Conservation (phyloP, 2,797 vertebrate species). For the Neoniphon sammara region DNA sequence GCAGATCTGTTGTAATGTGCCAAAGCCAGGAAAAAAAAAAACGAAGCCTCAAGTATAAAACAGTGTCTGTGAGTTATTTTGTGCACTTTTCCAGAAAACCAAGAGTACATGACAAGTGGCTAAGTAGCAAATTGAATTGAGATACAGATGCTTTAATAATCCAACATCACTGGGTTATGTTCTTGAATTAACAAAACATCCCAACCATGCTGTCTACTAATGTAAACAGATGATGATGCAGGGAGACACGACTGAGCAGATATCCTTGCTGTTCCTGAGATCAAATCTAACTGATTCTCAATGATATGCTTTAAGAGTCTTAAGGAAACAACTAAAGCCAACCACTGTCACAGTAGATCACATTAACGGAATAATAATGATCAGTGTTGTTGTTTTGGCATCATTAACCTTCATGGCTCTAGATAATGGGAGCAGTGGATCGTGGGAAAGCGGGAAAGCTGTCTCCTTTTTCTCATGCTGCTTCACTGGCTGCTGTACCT, state of each 20-base stretch:
- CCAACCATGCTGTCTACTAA: conserved; percentile 12
- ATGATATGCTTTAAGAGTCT: conserved; percentile 19
- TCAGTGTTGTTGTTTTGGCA: conserved; percentile 34
- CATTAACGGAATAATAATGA: conserved; percentile 56
- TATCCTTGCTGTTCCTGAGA: conserved; percentile 3
- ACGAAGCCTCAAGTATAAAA: not conserved
- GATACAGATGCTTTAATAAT: conserved; percentile 5
- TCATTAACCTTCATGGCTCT: conserved; percentile 57
- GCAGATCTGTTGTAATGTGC: not conserved
- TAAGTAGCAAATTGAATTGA: not conserved
- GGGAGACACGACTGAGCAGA: not conserved
- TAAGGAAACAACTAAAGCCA: conserved; percentile 34
- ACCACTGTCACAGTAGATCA: conserved; percentile 31
- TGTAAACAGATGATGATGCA: not conserved
- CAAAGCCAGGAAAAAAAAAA: not conserved
- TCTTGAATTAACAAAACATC: conserved; percentile 29
- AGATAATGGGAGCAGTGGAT: conserved; percentile 48
- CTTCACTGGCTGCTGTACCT: conserved; percentile 56
- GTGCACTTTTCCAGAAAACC: not conserved
- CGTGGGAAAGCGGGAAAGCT: conserved; percentile 33
- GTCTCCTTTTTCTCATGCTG: conserved; percentile 57
- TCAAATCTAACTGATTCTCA: conserved; percentile 40
- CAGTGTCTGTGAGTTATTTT: not conserved
- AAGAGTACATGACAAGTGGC: not conserved
- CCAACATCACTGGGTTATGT: not conserved